phyloP scores from a whole-genome alignment of 2,797 vertebrate species.

The Gallinago solitaria region DNA sequence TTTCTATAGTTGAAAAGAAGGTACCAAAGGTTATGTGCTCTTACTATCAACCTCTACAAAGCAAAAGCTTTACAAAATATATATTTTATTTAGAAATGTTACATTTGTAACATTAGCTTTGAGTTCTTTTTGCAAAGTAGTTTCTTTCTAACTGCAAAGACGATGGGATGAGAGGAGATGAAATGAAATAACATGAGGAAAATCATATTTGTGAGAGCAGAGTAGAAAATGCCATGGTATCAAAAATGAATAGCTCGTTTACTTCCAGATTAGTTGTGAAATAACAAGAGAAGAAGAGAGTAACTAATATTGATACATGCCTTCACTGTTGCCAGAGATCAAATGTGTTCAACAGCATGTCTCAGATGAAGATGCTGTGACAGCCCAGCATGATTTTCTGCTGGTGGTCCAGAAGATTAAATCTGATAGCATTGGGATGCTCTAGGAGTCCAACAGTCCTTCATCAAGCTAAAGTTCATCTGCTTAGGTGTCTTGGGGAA shows the following conservation, averaged over 20 bases:
- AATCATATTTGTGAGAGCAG: not conserved
- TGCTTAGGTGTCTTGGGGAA: not conserved
- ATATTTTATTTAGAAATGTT: not conserved
- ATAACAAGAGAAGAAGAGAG: not conserved
- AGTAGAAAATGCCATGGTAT: not conserved
- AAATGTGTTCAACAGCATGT: not conserved
- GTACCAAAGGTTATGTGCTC: not conserved
- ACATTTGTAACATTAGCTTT: not conserved
- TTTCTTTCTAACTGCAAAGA: not conserved
- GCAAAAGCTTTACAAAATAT: not conserved
- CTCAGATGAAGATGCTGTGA: not conserved
- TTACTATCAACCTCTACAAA: not conserved
- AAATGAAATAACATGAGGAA: not conserved
- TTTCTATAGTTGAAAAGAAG: not conserved
- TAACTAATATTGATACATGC: accelerated
- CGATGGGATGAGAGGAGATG: not conserved
- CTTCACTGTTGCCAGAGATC: not conserved
- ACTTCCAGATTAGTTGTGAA: not conserved
- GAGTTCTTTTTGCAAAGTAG: not conserved
- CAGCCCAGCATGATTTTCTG: not conserved
- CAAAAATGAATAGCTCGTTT: not conserved
- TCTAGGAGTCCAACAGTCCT: not conserved
- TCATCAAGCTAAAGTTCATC: not conserved
- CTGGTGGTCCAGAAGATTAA: not conserved
- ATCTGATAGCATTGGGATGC: not conserved